Evolutionary conservation across 2,113 vertebrate species (phyloP).

Genomic region (Lamprologus speciosus): DNA sequence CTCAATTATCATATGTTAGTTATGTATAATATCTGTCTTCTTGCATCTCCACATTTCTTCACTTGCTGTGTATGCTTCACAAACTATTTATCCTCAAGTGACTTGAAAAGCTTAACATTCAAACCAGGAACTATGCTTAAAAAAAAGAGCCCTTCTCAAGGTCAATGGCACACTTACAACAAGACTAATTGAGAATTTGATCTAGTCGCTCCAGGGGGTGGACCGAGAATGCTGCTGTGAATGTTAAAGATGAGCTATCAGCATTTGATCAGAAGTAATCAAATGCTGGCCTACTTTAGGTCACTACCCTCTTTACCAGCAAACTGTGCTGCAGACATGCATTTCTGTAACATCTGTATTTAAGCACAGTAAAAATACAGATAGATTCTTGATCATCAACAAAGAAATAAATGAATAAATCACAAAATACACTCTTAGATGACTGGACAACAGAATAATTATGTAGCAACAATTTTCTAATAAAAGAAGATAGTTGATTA

Average conservation of each 20-base stretch:
- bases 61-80: not conserved
- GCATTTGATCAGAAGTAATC: conserved; percentile 56
- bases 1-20: not conserved
- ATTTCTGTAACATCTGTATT: not conserved
- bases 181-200: conserved; percentile 67
- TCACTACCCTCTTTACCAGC: conserved; percentile 22
- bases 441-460: not conserved
- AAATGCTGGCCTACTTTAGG: conserved; percentile 46
- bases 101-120: conserved; percentile 52
- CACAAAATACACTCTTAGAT: not conserved
- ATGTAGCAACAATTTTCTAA: not conserved
- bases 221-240: conserved; percentile 37
- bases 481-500: not conserved
- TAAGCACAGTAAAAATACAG: not conserved
- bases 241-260: conserved; percentile 61
- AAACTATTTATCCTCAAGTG: conserved; percentile 35
- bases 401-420: not conserved
- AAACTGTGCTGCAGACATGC: not conserved
- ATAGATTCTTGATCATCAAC: not conserved
- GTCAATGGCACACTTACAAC: conserved; percentile 53
- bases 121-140: conserved; percentile 13
- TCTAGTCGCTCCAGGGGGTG: conserved; percentile 50
- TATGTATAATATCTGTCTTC: not conserved
- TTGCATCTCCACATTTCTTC: not conserved
- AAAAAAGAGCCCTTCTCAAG: conserved; percentile 46